A percentile compares a stretch with the other conserved stretches of the same genome.
These are phyloP conservation scores for Saccostrea echinata DNA, from an alignment of 1,140 invertebrate genomes.

Conservation along the genomic window DNA sequence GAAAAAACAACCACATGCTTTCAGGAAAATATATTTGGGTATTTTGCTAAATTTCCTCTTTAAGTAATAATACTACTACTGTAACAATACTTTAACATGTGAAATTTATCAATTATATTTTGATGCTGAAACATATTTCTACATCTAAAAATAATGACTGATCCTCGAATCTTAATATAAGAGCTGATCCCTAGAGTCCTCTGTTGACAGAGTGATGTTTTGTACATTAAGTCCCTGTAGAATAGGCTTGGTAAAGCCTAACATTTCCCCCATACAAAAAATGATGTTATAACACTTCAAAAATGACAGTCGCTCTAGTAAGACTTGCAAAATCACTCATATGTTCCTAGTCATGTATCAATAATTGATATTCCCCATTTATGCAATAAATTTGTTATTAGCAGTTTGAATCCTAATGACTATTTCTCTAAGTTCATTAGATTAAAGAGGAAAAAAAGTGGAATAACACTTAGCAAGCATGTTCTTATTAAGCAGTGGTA, in stretches of 20 bases:
- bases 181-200: neutral
- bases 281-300: neutral
- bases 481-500: neutral
- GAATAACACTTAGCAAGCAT: neutral
- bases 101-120: no score
- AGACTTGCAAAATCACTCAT: neutral
- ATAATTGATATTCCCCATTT: neutral
- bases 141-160: neutral
- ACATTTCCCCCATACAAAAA: neutral
- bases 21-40: no score
- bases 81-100: no score
- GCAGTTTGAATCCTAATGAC: neutral
- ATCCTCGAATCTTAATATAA: neutral
- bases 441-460: constrained; percentile 2
- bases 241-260: neutral
- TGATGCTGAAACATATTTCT: neutral
- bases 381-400: constrained; percentile 27
- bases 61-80: no score
- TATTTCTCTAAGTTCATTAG: constrained; percentile 29
- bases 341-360: neutral
- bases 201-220: neutral
- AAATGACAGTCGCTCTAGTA: neutral
- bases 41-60: no score
- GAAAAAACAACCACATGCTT: no score
- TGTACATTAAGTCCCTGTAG: neutral